Conservation (phyloP, 2,888 invertebrate species). For the Plebejus argus region DNA sequence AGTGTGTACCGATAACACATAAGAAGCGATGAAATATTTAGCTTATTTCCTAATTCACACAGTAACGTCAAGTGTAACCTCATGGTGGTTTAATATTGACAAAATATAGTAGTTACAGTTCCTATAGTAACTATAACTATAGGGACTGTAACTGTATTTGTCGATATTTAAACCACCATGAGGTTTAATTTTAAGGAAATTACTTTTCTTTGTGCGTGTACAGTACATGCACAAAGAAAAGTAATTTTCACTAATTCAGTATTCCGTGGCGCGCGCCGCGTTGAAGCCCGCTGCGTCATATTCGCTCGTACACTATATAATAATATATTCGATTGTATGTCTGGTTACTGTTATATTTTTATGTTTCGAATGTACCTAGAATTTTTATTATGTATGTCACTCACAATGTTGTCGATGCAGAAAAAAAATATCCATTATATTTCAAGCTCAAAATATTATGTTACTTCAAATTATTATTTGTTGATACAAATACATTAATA, state of each 20-base stretch:
- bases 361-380: neutral
- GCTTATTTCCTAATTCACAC: too few species aligned
- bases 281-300: conserved; percentile 56
- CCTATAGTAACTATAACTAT: too few species aligned
- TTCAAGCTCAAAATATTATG: too few species aligned
- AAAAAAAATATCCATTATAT: too few species aligned
- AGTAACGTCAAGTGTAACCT: too few species aligned
- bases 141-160: too few species aligned
- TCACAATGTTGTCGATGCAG: neutral
- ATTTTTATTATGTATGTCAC: conserved; percentile 14
- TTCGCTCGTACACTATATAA: conserved; percentile 47
- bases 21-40: too few species aligned
- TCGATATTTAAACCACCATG: too few species aligned
- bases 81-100: neutral
- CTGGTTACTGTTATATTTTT: conserved; percentile 30
- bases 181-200: too few species aligned
- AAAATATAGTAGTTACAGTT: neutral
- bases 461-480: too few species aligned
- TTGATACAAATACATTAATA: neutral
- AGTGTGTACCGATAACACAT: too few species aligned
- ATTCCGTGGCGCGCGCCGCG: conserved; percentile 51
- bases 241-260: conserved; percentile 65
- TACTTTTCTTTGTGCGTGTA: too few species aligned
- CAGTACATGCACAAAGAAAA: conserved; percentile 6
- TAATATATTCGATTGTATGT: conserved; percentile 42